Evolutionary conservation across 2,113 vertebrate species (phyloP).

Genomic region (Laticauda laticaudata): DNA sequence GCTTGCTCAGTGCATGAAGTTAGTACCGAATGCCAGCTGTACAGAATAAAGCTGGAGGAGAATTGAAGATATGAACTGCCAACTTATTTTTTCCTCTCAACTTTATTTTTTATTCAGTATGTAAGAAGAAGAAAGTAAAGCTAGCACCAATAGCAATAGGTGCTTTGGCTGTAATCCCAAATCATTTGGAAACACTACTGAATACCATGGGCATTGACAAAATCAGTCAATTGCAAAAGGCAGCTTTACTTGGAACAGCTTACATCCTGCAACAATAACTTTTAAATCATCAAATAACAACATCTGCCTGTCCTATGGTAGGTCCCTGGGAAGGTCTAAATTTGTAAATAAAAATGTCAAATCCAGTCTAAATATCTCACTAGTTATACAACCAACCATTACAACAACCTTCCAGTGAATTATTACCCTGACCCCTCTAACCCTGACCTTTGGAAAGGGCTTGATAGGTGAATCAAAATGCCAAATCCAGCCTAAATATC

Average conservation of each 20-base stretch:
- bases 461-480: neutral
- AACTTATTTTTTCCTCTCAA: conserved; percentile 30
- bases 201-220: neutral
- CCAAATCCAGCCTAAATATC: neutral
- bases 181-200: neutral
- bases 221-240: neutral
- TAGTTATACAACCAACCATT: neutral
- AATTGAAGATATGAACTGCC: neutral
- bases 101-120: conserved; percentile 9
- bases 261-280: neutral
- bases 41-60: conserved; percentile 30
- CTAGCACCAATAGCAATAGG: neutral
- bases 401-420: neutral
- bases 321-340: neutral
- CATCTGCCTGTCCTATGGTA: neutral
- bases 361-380: neutral
- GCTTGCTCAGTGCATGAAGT: conserved; percentile 10
- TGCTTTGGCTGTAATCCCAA: neutral
- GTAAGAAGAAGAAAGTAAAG: conserved; percentile 18
- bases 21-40: conserved; percentile 17
- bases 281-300: neutral
- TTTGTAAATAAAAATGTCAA: neutral
- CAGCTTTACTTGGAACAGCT: neutral
- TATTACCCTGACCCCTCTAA: neutral
- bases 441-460: neutral